phyloP scores from a whole-genome alignment of 2,888 invertebrate species.

The Synanthedon vespiformis region DNA sequence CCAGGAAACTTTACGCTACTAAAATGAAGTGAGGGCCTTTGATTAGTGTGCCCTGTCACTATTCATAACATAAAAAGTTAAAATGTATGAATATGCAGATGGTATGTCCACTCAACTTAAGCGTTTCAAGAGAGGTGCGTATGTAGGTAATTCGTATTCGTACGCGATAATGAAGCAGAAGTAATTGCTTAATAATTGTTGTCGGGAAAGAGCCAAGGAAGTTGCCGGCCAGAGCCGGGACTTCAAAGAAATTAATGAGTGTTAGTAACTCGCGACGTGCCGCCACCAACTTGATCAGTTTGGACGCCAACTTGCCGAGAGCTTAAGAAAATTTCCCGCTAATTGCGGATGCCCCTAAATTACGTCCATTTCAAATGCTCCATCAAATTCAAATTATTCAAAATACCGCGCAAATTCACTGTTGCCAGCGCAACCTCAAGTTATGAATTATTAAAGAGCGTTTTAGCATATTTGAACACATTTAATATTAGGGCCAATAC shows the following conservation, averaged over 20 bases:
- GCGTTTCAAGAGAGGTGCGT: background rate
- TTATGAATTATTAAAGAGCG: slow-evolving; percentile 28
- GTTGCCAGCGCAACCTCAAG: slow-evolving; percentile 15
- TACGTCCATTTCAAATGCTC: slow-evolving; percentile 27
- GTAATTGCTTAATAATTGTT: slow-evolving; percentile 63
- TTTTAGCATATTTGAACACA: background rate
- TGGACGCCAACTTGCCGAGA: slow-evolving; percentile 54
- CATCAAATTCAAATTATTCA: slow-evolving; percentile 37
- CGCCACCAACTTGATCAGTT: slow-evolving; percentile 61
- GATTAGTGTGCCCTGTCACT: too few species aligned
- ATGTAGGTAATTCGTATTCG: slow-evolving; percentile 21
- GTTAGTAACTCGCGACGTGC: slow-evolving; percentile 65
- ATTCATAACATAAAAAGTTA: too few species aligned
- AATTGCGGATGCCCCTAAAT: slow-evolving; percentile 40
- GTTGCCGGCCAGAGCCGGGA: slow-evolving; percentile 49
- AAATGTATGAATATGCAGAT: too few species aligned
- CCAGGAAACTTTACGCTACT: too few species aligned
- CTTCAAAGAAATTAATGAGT: slow-evolving; percentile 69
- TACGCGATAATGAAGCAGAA: slow-evolving; percentile 47
- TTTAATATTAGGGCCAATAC: background rate
- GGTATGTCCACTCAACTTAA: too few species aligned
- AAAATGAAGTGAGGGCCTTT: too few species aligned
- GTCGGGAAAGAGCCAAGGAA: slow-evolving; percentile 46
- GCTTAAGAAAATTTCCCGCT: slow-evolving; percentile 54
- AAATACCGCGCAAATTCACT: slow-evolving; percentile 28